Percentiles rank a stretch among this genome's conserved stretches.
Conservation (phyloP, 1,140 invertebrate species). For the Drosophila eugracilis region DNA sequence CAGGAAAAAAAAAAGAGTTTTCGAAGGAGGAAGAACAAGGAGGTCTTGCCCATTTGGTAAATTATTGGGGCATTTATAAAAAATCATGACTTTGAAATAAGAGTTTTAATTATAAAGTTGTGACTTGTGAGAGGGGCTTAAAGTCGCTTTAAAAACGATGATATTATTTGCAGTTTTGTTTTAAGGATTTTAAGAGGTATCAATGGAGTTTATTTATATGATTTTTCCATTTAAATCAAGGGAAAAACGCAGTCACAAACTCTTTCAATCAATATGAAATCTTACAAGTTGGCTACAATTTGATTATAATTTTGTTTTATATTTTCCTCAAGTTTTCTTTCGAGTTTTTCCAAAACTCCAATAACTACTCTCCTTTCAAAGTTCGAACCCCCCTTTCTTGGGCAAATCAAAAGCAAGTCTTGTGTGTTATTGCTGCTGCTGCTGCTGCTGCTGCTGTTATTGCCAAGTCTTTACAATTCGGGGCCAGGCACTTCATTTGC, state of each 20-base stretch:
- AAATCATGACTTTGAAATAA: constrained; percentile 17
- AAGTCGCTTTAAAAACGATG: background rate
- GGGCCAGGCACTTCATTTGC: constrained; percentile 56
- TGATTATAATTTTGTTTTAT: background rate
- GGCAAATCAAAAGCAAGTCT: constrained; percentile 52
- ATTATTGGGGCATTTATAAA: constrained; percentile 30
- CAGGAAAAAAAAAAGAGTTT: constrained; percentile 23
- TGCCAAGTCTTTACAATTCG: constrained; percentile 53
- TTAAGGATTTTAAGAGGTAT: too few species aligned
- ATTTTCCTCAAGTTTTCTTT: background rate
- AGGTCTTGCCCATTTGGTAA: constrained; percentile 16
- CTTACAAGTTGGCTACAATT: background rate
- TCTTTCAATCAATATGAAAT: too few species aligned
- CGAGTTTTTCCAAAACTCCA: constrained; percentile 4
- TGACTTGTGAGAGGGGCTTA: background rate
- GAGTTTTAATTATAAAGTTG: constrained; percentile 26
- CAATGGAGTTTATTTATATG: too few species aligned
- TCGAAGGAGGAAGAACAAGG: background rate
- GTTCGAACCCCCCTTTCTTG: constrained; percentile 6
- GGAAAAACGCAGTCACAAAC: too few species aligned
- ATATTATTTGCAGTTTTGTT: too few species aligned
- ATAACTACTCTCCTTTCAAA: constrained; percentile 21
- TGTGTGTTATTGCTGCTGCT: constrained; percentile 27
- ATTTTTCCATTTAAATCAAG: too few species aligned
- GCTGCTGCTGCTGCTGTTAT: constrained; percentile 20